phyloP scores from a whole-genome alignment of 2,888 invertebrate species.

The Hyalella azteca region DNA sequence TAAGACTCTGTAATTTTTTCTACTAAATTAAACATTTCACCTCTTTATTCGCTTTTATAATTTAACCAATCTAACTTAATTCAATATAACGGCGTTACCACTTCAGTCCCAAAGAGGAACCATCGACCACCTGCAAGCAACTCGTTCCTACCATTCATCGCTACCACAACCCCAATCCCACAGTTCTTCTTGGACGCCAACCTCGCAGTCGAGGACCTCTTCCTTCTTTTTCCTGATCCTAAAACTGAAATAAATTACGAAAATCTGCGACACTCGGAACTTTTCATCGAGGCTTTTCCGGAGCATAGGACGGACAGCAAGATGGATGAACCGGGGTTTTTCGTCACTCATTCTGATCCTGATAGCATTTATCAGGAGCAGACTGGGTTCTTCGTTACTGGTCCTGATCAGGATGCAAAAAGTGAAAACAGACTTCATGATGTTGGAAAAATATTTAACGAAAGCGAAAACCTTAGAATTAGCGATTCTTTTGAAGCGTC shows the following conservation, averaged over 20 bases:
- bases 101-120: too few species aligned
- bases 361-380: too few species aligned
- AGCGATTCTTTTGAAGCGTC: too few species aligned
- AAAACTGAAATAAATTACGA: neutral
- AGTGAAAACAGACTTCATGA: too few species aligned
- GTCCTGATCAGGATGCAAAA: too few species aligned
- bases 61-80: neutral
- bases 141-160: neutral
- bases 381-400: too few species aligned
- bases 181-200: neutral
- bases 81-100: too few species aligned
- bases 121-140: too few species aligned
- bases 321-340: neutral
- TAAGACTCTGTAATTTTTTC: too few species aligned
- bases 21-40: neutral
- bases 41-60: neutral
- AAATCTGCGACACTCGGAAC: neutral
- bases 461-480: too few species aligned
- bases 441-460: too few species aligned
- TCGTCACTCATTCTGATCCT: neutral
- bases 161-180: neutral
- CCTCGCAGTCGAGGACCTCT: neutral
- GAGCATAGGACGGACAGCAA: neutral
- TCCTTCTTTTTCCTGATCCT: neutral
- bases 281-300: neutral